These are phyloP conservation scores for Callyntrura sp. DNA, from an alignment of 2,888 invertebrate genomes.

Conservation along the genomic window DNA sequence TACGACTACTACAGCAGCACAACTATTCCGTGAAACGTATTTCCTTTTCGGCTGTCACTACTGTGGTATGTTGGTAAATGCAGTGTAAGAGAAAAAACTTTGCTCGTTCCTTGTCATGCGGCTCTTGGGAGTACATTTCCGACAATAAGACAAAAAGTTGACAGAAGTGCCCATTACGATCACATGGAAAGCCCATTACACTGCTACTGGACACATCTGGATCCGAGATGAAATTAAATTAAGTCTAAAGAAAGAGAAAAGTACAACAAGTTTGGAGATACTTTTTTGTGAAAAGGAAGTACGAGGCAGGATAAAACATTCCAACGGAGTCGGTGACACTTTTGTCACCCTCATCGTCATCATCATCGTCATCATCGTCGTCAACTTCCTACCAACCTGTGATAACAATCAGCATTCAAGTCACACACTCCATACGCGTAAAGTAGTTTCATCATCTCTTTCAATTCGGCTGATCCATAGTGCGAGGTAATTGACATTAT, in stretches of 20 bases:
- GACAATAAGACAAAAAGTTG: slow-evolving; percentile 44
- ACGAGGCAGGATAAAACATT: slow-evolving; percentile 11
- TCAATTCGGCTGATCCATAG: slow-evolving; percentile 1
- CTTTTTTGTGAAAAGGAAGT: too few species aligned
- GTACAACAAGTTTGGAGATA: slow-evolving; percentile 15
- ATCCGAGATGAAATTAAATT: slow-evolving; percentile 58
- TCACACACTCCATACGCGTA: not conserved
- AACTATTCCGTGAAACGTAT: too few species aligned
- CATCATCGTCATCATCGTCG: too few species aligned
- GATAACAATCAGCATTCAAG: slow-evolving; percentile 49
- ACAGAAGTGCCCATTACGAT: slow-evolving; percentile 42
- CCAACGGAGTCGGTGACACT: slow-evolving; percentile 25
- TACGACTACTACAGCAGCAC: too few species aligned
- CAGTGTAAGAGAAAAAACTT: slow-evolving; percentile 16
- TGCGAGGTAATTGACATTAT: slow-evolving; percentile 8
- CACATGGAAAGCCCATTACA: slow-evolving; percentile 40
- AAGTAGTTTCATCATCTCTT: slow-evolving; percentile 1
- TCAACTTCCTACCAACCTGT: slow-evolving; percentile 42
- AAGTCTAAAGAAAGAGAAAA: slow-evolving; percentile 49
- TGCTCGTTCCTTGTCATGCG: slow-evolving; percentile 1
- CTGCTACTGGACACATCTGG: slow-evolving; percentile 60
- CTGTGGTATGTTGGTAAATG: slow-evolving; percentile 29
- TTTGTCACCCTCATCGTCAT: slow-evolving; percentile 16
- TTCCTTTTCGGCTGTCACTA: too few species aligned
- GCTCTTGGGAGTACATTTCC: slow-evolving; percentile 37